Evolutionary conservation across 2,797 vertebrate genomes (phyloP), one percentile per base, ranked within the genome.

Genomic region (Sparus aurata): DNA sequence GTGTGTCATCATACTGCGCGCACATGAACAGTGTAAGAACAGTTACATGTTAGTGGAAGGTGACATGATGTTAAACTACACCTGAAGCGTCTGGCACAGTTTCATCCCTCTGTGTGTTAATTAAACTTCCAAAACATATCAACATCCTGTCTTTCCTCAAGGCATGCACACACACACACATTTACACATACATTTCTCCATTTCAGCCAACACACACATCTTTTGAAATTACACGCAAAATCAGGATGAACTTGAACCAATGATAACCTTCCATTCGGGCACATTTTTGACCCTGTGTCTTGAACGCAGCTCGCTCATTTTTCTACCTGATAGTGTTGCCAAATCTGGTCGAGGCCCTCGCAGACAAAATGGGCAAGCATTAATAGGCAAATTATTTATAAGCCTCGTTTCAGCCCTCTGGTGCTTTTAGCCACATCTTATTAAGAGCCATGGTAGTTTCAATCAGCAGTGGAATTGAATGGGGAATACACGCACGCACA

Each of bases 321-420:
- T 76, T 45, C 50, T 27, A 57, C 66, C 61, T 85, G 81, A 84
- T 68, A 60, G 60, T 60, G 73, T 79, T 79, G 46, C 73, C 73
- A 84, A 85, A 79, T 82, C 64, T 75, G 66, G 46, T 77, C 0
- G 4, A 73, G 43, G 62, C 47, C 69, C 64, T 81, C 7, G 34
- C 79, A 54, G 77, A 76, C 66, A 75, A 77, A 86, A 83, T 71
- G 57, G 72, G 46, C 25, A 62, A 69, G 72, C 77, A 87, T 89
- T 90, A 92, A 89, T 74, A 80, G 85, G 59, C 79, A 89, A 89
- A 89, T 84, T 82, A 88, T 91, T 91, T 86, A 85, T 87, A 79
- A 90, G 76, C 73, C 80, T 86, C 15, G 22, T 74, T 87, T 86
- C 72, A 79, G 82, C 86, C 85, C 81, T 79, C 81, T 86, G 88